Conservation (phyloP, 53 echinoderm and acorn worm species). For the Hippasteria phrygiana region DNA sequence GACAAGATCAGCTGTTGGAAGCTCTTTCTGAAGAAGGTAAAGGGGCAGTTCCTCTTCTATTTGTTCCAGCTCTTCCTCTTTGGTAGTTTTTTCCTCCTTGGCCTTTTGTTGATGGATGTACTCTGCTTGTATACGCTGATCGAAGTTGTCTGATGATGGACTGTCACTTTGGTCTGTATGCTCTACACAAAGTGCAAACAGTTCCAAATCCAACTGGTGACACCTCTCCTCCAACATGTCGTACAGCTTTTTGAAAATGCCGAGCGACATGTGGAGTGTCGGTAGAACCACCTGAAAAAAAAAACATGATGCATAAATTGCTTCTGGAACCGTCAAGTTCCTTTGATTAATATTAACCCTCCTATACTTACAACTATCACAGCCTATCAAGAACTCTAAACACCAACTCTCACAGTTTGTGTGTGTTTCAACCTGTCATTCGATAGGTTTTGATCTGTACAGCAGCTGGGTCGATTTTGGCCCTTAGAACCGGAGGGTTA, state of each 20-base stretch:
- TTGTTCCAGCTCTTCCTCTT: conserved; percentile 11
- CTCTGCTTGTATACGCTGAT: conserved; percentile 1
- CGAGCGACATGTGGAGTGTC: conserved; percentile 49
- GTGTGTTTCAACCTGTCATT: no score
- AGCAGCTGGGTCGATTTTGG: no score
- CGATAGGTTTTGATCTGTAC: no score
- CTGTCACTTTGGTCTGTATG: neutral
- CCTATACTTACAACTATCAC: neutral
- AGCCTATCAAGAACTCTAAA: no score
- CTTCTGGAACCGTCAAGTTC: no score
- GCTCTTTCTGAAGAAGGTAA: conserved; percentile 8
- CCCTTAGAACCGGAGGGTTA: no score
- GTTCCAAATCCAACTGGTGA: neutral
- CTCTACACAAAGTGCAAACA: conserved; percentile 1
- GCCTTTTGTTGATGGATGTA: neutral
- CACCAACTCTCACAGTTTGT: no score
- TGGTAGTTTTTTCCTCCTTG: neutral
- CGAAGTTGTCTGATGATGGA: neutral
- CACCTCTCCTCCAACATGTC: conserved; percentile 39
- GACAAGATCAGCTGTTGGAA: neutral
- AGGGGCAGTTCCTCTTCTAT: conserved; percentile 27
- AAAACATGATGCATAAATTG: neutral
- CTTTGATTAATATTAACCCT: no score
- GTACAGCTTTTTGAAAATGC: conserved; percentile 42
- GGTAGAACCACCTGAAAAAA: conserved; percentile 34